Evolutionary conservation across 1,140 invertebrate genomes (phyloP).

Genomic region (Brachionus angularis): DNA sequence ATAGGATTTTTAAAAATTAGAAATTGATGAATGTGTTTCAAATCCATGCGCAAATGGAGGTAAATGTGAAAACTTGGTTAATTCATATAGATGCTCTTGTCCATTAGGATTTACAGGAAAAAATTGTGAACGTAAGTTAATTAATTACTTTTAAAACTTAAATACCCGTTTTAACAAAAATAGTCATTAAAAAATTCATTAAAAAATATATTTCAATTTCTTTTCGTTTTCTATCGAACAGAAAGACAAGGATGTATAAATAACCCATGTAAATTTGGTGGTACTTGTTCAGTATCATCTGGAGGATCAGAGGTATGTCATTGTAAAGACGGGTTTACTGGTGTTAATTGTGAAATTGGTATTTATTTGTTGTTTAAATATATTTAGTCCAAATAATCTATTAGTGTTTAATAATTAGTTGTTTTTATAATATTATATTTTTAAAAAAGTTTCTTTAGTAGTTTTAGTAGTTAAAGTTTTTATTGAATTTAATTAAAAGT

Average conservation of each 20-base stretch:
- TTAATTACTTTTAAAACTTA: background rate
- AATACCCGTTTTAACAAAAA: too few species aligned
- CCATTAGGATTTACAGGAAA: slow-evolving; percentile 16
- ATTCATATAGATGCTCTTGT: slow-evolving; percentile 43
- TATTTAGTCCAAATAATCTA: too few species aligned
- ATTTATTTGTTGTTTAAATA: background rate
- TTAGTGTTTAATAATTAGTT: too few species aligned
- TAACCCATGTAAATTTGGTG: slow-evolving; percentile 39
- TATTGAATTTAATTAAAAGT: background rate
- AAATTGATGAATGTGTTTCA: slow-evolving; percentile 60
- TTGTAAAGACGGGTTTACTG: slow-evolving; percentile 43
- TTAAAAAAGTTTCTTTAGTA: background rate
- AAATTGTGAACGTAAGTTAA: slow-evolving; percentile 35
- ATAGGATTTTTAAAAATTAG: background rate
- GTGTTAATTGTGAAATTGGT: slow-evolving; percentile 43
- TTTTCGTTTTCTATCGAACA: too few species aligned
- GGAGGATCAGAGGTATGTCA: slow-evolving; percentile 30
- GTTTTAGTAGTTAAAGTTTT: background rate
- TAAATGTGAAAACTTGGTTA: slow-evolving; percentile 46
- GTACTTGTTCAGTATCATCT: slow-evolving; percentile 7
- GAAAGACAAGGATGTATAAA: slow-evolving; percentile 8
- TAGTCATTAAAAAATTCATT: too few species aligned
- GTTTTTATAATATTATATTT: too few species aligned
- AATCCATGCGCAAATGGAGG: slow-evolving; percentile 59
- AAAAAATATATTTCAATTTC: too few species aligned